phyloP scores from a whole-genome alignment of 2,797 vertebrate genomes.

The Catharus ustulatus region DNA sequence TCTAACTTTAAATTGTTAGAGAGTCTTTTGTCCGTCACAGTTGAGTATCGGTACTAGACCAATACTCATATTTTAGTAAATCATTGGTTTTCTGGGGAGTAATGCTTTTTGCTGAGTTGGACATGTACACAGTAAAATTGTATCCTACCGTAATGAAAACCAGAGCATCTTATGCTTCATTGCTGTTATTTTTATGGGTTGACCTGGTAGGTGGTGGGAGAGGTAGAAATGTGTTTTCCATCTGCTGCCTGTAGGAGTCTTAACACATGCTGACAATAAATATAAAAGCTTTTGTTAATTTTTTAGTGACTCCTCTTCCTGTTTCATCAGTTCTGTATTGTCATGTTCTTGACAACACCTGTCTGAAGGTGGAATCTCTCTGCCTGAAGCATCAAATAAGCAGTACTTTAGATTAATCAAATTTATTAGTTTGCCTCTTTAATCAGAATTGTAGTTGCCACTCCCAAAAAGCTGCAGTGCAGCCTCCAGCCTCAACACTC shows the following conservation, averaged over 20 bases:
- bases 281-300: neutral
- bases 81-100: neutral
- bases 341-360: neutral
- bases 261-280: neutral
- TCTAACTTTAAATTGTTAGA: no score
- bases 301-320: neutral
- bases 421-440: neutral
- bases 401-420: neutral
- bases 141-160: neutral
- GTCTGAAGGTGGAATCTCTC: neutral
- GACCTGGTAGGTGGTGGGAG: neutral
- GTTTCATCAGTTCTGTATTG: neutral
- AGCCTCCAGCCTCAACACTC: neutral
- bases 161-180: neutral
- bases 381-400: neutral
- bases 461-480: neutral
- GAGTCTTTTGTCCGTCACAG: no score
- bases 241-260: constrained; percentile 11
- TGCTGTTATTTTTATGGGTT: neutral
- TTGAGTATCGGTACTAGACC: no score
- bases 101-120: neutral
- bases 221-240: neutral
- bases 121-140: neutral
- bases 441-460: neutral
- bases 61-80: no score